Conservation (phyloP, 2,888 invertebrate genomes). For the Ennomos quercinarius region DNA sequence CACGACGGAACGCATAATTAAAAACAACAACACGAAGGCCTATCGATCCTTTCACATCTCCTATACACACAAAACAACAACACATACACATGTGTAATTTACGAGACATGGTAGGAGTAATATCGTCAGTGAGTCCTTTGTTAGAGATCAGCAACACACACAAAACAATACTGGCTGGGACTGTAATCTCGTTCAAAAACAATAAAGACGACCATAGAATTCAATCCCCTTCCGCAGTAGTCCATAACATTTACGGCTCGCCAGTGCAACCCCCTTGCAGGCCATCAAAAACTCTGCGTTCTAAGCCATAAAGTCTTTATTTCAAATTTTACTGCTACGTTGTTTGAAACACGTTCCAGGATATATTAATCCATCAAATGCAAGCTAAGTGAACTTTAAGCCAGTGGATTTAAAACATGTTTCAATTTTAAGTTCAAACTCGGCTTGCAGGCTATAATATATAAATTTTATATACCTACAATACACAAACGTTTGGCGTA, state of each 20-base stretch:
- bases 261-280: slow-evolving; percentile 37
- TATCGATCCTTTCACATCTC: no score
- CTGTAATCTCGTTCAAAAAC: slow-evolving; percentile 23
- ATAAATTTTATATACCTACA: no score
- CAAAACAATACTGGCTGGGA: background rate
- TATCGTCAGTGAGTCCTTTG: no score
- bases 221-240: slow-evolving; percentile 25
- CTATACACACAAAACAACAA: no score
- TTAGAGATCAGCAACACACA: no score
- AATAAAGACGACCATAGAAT: slow-evolving; percentile 32
- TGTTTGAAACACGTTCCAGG: slow-evolving; percentile 1
- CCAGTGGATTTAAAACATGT: background rate
- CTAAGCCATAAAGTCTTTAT: slow-evolving; percentile 3
- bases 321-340: background rate
- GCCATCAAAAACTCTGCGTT: slow-evolving; percentile 1
- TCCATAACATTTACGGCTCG: slow-evolving; percentile 36
- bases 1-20: no score
- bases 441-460: no score
- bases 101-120: no score
- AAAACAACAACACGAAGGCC: no score
- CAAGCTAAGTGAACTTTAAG: background rate
- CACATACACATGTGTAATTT: no score
- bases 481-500: no score
- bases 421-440: background rate
- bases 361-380: slow-evolving; percentile 1